Evolutionary conservation across 2,113 vertebrate genomes (phyloP).

Genomic region (Hydrolagus affinis): DNA sequence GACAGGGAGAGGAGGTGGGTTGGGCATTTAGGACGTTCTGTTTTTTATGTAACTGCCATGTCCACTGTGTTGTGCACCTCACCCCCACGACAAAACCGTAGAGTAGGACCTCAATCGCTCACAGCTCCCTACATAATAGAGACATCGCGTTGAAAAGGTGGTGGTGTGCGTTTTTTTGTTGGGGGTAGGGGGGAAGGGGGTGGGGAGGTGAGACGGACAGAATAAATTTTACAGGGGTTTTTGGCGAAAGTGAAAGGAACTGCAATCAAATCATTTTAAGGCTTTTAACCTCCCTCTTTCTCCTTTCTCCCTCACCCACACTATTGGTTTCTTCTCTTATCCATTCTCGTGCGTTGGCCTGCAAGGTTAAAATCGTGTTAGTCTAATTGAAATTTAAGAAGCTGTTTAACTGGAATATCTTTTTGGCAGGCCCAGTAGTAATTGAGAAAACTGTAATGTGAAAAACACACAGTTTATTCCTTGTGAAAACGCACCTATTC

Average conservation of each 20-base stretch:
- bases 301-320: no score
- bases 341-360: not conserved
- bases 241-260: no score
- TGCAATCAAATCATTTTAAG: no score
- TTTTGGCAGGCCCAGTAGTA: not conserved
- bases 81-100: not conserved
- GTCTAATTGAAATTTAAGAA: slow-evolving; percentile 22
- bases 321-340: no score
- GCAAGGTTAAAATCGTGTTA: slow-evolving; percentile 5
- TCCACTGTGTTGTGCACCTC: not conserved
- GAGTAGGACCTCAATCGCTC: not conserved
- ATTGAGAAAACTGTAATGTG: slow-evolving; percentile 6
- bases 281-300: no score
- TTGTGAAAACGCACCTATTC: not conserved
- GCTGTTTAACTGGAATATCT: slow-evolving; percentile 2
- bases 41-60: slow-evolving; percentile 12
- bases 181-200: no score
- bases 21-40: not conserved
- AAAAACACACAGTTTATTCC: slow-evolving; percentile 3
- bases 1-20: no score
- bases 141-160: not conserved
- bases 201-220: no score
- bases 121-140: not conserved
- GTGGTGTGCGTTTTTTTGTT: not conserved
- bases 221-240: no score